These are phyloP conservation scores for Syngnathus rostellatus DNA, from an alignment of 2,797 vertebrate species.

Conservation along the genomic window DNA sequence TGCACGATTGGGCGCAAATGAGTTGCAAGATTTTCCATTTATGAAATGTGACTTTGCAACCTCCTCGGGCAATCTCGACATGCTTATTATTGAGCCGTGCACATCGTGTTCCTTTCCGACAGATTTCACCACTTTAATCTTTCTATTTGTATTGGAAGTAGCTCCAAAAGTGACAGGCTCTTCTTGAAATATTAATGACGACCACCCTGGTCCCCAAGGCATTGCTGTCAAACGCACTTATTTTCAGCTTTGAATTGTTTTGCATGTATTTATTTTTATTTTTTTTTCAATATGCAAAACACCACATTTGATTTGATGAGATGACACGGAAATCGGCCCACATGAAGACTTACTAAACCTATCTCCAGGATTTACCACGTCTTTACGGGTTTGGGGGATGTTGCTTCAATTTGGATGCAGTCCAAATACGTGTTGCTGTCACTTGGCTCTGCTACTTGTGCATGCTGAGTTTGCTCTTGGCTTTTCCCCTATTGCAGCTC, in stretches of 20 bases:
- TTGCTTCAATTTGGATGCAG: conserved; percentile 22
- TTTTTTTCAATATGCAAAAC: conserved; percentile 22
- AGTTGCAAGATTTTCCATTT: not conserved
- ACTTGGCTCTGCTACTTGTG: conserved; percentile 44
- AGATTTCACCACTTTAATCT: conserved; percentile 37
- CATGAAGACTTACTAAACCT: conserved; percentile 11
- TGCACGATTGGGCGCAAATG: not conserved
- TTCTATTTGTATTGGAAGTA: conserved; percentile 40
- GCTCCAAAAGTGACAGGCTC: conserved; percentile 29
- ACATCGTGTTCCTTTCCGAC: conserved; percentile 20
- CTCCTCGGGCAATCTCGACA: not conserved
- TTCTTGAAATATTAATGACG: conserved; percentile 43
- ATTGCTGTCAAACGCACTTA: conserved; percentile 22
- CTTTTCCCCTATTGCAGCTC: conserved; percentile 27
- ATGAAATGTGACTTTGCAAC: conserved; percentile 4
- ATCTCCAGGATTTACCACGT: conserved; percentile 7
- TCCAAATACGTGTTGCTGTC: conserved; percentile 26
- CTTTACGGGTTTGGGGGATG: conserved; percentile 13
- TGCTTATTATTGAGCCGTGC: conserved; percentile 10
- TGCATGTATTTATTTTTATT: not conserved
- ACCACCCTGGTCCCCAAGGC: conserved; percentile 32
- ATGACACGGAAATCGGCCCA: conserved; percentile 37
- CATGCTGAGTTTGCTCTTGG: conserved; percentile 51
- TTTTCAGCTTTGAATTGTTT: conserved; percentile 13
- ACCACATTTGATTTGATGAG: conserved; percentile 23